Evolutionary conservation across 2,113 vertebrate genomes (phyloP).

Genomic region (Telmatochromis sp.): DNA sequence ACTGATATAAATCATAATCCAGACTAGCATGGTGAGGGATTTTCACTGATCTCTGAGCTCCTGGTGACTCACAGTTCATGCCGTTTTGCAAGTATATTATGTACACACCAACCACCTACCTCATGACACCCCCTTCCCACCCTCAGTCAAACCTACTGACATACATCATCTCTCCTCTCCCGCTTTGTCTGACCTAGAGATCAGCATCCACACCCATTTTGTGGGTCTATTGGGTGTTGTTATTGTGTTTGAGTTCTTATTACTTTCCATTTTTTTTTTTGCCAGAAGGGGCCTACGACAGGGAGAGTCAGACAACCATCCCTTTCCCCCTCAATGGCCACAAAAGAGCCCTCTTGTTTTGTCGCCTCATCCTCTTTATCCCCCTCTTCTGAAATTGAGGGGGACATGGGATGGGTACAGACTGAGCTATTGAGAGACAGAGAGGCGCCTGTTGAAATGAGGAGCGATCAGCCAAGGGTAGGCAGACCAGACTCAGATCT

Average conservation of each 20-base stretch:
- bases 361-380: conserved; percentile 8
- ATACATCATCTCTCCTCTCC: background rate
- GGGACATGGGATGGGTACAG: background rate
- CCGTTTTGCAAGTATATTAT: background rate
- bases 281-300: background rate
- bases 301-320: background rate
- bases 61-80: background rate
- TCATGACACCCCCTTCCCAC: background rate
- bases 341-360: conserved; percentile 18
- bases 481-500: conserved; percentile 1
- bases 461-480: background rate
- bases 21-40: background rate
- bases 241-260: background rate
- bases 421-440: conserved; percentile 42
- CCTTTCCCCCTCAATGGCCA: background rate
- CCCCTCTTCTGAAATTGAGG: background rate
- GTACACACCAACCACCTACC: background rate
- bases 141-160: background rate
- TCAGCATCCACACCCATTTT: background rate
- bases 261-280: background rate
- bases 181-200: background rate
- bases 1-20: background rate
- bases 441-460: conserved; percentile 34
- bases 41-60: background rate
- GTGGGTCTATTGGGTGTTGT: background rate